Percentiles rank a stretch among this genome's conserved stretches.
phyloP scores from a whole-genome alignment of 1,140 invertebrate genomes.

The Tetramorium alpestre region DNA sequence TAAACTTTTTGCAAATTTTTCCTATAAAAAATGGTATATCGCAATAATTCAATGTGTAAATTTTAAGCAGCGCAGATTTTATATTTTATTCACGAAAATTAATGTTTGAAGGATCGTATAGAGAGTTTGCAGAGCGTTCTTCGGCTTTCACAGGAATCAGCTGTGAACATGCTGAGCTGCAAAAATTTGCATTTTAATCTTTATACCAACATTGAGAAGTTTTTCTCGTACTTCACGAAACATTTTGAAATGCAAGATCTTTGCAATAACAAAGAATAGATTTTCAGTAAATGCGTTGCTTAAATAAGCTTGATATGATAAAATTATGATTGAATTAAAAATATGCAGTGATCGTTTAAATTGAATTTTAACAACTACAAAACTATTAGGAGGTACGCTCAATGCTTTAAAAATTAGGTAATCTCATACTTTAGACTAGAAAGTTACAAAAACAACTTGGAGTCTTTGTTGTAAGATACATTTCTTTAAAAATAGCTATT shows the following conservation, averaged over 20 bases:
- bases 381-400: background rate
- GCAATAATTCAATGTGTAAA: background rate
- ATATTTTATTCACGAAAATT: constrained; percentile 1
- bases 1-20: constrained; percentile 45
- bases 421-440: background rate
- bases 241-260: constrained; percentile 4
- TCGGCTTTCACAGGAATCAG: constrained; percentile 8
- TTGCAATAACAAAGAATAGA: constrained; percentile 23
- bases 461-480: background rate
- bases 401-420: background rate
- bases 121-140: background rate
- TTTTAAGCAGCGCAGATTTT: background rate
- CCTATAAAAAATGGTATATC: background rate
- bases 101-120: background rate
- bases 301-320: background rate
- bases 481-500: background rate
- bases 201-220: constrained; percentile 12
- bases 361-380: background rate
- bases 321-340: constrained; percentile 1
- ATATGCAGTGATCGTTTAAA: background rate
- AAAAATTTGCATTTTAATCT: constrained; percentile 50
- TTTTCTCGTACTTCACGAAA: background rate
- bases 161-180: background rate
- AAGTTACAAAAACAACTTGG: background rate
- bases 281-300: background rate